These are phyloP conservation scores for Euplagia quadripunctaria DNA, from an alignment of 2,888 invertebrate species.

Conservation along the genomic window DNA sequence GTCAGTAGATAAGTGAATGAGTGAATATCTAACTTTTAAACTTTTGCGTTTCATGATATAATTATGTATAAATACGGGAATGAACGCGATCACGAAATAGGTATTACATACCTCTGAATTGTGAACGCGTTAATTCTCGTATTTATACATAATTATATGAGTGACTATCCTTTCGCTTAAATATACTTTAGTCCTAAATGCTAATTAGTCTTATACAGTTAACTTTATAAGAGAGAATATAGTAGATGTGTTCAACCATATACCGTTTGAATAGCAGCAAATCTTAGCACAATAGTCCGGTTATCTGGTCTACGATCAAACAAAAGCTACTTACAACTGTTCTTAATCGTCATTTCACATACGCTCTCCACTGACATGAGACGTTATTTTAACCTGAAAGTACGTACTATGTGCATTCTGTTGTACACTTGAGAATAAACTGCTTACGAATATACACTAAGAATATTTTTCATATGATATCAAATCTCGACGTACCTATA, in stretches of 20 bases:
- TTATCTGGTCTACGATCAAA: conserved; percentile 78
- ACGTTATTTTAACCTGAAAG: conserved; percentile 74
- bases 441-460: not conserved
- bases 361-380: conserved; percentile 78
- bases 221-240: not conserved
- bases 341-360: conserved; percentile 87
- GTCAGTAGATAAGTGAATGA: no score
- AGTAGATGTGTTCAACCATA: conserved; percentile 19
- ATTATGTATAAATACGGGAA: no score
- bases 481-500: not conserved
- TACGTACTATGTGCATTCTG: conserved; percentile 43
- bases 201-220: not conserved
- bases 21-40: no score
- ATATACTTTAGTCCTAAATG: not conserved
- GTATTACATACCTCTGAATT: no score
- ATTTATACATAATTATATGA: no score
- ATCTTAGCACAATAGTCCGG: conserved; percentile 70
- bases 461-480: not conserved
- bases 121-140: no score
- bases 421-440: conserved; percentile 40
- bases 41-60: no score
- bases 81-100: no score
- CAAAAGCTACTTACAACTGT: conserved; percentile 87
- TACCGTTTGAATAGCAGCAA: conserved; percentile 64
- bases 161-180: no score